phyloP scores from a whole-genome alignment of 1,140 invertebrate species.

The Lepidurus packardi region DNA sequence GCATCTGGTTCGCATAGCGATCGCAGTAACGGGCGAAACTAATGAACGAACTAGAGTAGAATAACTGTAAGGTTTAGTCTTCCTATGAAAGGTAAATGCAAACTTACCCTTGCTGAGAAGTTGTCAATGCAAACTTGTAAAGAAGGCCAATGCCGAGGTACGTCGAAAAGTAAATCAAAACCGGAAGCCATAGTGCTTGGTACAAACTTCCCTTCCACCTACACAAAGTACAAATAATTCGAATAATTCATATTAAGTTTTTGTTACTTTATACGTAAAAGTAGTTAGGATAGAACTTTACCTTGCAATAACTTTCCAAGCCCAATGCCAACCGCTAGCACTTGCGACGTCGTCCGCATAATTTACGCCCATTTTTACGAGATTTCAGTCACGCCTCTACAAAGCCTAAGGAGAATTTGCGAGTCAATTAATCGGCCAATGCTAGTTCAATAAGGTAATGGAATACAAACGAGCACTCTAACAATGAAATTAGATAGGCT shows the following conservation, averaged over 20 bases:
- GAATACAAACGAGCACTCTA: too few relatives aligned
- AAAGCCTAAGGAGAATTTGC: too few relatives aligned
- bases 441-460: too few relatives aligned
- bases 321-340: not conserved
- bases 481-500: too few relatives aligned
- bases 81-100: not conserved
- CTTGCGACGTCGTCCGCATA: not conserved
- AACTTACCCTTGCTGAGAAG: conserved; percentile 8
- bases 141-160: conserved; percentile 22
- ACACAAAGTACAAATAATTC: not conserved
- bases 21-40: conserved; percentile 26
- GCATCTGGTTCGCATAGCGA: conserved; percentile 29
- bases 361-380: not conserved
- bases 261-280: not conserved
- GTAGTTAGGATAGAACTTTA: not conserved
- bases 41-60: conserved; percentile 13
- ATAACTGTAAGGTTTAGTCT: not conserved
- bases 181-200: conserved; percentile 26
- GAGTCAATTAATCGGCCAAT: too few relatives aligned
- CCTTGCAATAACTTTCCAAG: not conserved
- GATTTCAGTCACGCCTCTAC: not conserved
- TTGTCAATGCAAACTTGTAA: conserved; percentile 29
- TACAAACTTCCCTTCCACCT: conserved; percentile 33
- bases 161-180: conserved; percentile 28
- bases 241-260: not conserved